These are phyloP conservation scores for Scophthalmus maximus DNA, from an alignment of 2,113 vertebrate genomes.

Conservation along the genomic window DNA sequence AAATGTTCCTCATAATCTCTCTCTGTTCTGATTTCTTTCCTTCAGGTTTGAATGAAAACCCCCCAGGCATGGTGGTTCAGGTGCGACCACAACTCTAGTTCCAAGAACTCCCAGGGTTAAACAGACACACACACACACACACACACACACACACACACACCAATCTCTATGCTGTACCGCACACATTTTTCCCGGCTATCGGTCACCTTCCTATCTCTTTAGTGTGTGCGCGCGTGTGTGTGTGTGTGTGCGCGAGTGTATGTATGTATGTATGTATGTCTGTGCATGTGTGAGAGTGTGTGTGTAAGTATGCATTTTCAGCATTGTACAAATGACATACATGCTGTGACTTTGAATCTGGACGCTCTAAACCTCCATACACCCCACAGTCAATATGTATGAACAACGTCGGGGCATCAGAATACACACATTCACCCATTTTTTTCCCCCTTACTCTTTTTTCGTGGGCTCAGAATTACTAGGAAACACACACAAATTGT, in stretches of 20 bases:
- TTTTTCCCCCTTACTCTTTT: too few species aligned
- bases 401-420: slow-evolving; percentile 2
- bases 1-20: slow-evolving; percentile 56
- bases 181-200: slow-evolving; percentile 16
- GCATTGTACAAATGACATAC: slow-evolving; percentile 24
- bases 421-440: background rate
- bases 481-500: background rate
- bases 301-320: slow-evolving; percentile 2
- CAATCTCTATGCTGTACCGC: background rate
- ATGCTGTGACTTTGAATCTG: slow-evolving; percentile 42
- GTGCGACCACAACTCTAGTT: slow-evolving; percentile 51
- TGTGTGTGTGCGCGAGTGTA: background rate
- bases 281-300: background rate
- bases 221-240: background rate
- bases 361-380: background rate
- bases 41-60: slow-evolving; percentile 39
- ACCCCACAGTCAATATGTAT: slow-evolving; percentile 12
- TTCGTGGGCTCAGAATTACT: background rate
- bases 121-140: slow-evolving; percentile 14
- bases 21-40: slow-evolving; percentile 12
- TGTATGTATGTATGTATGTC: background rate
- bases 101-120: slow-evolving; percentile 16
- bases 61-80: slow-evolving; percentile 56
- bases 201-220: slow-evolving; percentile 10
- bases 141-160: slow-evolving; percentile 21